Percentiles rank a stretch among this genome's conserved stretches.
Conservation (phyloP, 2,888 invertebrate species). For the Drosophila peninsularis region DNA sequence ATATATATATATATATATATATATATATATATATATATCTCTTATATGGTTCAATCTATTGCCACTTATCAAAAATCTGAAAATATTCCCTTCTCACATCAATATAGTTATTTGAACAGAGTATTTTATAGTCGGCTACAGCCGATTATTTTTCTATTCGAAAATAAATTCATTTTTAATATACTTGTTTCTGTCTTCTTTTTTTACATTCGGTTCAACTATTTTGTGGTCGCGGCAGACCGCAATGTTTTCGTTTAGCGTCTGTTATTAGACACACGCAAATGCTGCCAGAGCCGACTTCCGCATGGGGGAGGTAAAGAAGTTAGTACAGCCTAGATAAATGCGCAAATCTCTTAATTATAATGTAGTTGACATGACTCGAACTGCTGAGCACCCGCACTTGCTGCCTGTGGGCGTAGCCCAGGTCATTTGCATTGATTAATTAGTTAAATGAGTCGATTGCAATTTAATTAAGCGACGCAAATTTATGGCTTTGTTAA, state of each 20-base stretch:
- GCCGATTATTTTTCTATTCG: constrained; percentile 1
- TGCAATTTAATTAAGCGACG: constrained; percentile 48
- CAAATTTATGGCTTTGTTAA: constrained; percentile 42
- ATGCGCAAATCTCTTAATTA: constrained; percentile 73
- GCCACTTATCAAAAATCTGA: no score
- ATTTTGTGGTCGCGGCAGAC: constrained; percentile 34
- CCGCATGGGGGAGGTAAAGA: constrained; percentile 37
- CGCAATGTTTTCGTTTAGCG: constrained; percentile 64
- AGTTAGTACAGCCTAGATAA: constrained; percentile 29
- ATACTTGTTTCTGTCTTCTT: constrained; percentile 25
- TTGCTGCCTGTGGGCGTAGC: constrained; percentile 33
- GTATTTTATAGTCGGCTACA: not conserved
- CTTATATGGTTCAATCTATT: no score
- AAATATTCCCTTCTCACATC: no score
- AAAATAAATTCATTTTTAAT: constrained; percentile 68
- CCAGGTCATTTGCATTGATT: constrained; percentile 48
- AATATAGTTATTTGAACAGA: not conserved
- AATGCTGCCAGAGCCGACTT: constrained; percentile 52
- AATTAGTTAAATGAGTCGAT: constrained; percentile 63
- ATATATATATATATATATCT: no score
- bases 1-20: no score
- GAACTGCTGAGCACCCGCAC: constrained; percentile 59
- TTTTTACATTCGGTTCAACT: constrained; percentile 12
- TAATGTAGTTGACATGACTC: constrained; percentile 27
- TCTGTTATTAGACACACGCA: constrained; percentile 66